phyloP scores from a whole-genome alignment of 2,888 invertebrate genomes.

The Agrotis segetum region DNA sequence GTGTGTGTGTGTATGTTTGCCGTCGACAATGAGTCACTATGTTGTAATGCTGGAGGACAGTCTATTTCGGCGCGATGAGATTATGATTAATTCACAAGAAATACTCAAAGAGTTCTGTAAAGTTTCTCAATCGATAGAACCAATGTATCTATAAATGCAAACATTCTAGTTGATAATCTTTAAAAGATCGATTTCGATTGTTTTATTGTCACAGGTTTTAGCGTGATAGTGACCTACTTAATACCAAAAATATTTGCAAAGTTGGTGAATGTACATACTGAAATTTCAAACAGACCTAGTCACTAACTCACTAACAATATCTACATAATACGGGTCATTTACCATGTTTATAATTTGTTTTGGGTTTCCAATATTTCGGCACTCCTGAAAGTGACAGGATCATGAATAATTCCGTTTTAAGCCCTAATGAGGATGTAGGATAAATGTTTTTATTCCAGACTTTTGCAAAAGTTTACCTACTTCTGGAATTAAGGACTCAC shows the following conservation, averaged over 20 bases:
- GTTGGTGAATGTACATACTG: constrained; percentile 6
- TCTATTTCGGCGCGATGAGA: constrained; percentile 89
- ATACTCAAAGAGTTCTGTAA: constrained; percentile 61
- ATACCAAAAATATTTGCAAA: constrained; percentile 2
- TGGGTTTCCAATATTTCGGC: no score
- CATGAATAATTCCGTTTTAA: no score
- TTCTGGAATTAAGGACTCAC: neutral
- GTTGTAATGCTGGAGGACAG: constrained; percentile 85
- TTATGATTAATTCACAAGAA: constrained; percentile 80
- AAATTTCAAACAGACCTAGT: neutral
- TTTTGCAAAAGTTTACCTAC: neutral
- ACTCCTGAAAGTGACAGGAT: no score
- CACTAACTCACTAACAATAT: no score
- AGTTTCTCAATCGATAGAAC: constrained; percentile 55
- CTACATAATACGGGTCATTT: no score
- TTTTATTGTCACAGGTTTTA: constrained; percentile 17
- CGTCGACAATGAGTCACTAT: constrained; percentile 85
- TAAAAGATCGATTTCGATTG: neutral
- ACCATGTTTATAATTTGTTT: no score
- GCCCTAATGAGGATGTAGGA: no score
- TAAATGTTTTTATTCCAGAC: neutral
- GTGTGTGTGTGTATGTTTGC: constrained; percentile 78
- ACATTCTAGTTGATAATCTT: neutral
- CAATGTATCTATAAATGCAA: constrained; percentile 19
- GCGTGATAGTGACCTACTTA: constrained; percentile 28